A percentile compares a stretch with the other conserved stretches of the same genome.
Evolutionary conservation across 1,140 invertebrate genomes (phyloP).

Genomic region (Drosophila obscura): DNA sequence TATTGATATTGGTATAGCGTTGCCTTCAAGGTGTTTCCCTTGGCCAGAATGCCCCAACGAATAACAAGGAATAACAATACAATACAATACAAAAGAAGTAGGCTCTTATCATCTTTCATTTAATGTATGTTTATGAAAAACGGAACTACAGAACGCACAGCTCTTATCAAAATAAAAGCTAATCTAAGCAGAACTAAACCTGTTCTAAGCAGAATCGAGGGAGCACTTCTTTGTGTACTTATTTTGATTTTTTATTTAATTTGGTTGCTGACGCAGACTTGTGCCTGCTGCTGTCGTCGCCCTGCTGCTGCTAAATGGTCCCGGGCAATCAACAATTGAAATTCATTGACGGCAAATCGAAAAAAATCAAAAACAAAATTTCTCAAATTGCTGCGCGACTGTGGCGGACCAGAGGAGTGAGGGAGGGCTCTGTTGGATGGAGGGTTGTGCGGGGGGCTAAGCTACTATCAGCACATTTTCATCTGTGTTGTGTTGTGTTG

Average conservation of each 20-base stretch:
- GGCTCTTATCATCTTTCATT: slow-evolving; percentile 10
- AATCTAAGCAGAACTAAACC: slow-evolving; percentile 25
- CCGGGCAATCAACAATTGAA: slow-evolving; percentile 34
- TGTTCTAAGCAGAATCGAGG: slow-evolving; percentile 38
- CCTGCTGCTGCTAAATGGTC: slow-evolving; percentile 42
- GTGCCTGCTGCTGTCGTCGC: slow-evolving; percentile 27
- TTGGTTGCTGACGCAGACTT: slow-evolving; percentile 18
- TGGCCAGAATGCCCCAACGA: slow-evolving; percentile 3
- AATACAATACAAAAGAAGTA: not conserved
- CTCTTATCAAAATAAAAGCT: slow-evolving; percentile 31
- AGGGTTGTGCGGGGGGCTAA: not conserved
- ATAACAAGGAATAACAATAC: no score
- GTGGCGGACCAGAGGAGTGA: not conserved
- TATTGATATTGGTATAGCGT: slow-evolving; percentile 3
- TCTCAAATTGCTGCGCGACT: slow-evolving; percentile 10
- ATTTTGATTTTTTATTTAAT: slow-evolving; percentile 38
- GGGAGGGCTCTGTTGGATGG: not conserved
- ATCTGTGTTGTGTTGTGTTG: slow-evolving; percentile 13
- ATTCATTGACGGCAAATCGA: slow-evolving; percentile 52
- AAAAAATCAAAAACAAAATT: slow-evolving; percentile 30
- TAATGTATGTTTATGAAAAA: not conserved
- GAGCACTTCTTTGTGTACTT: slow-evolving; percentile 28
- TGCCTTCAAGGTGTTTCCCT: slow-evolving; percentile 38
- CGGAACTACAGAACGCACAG: slow-evolving; percentile 17
- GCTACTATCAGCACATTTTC: slow-evolving; percentile 5